Base-by-base conservation (phyloP, 2,113 vertebrate species). In the Fregata magnificens region DNA sequence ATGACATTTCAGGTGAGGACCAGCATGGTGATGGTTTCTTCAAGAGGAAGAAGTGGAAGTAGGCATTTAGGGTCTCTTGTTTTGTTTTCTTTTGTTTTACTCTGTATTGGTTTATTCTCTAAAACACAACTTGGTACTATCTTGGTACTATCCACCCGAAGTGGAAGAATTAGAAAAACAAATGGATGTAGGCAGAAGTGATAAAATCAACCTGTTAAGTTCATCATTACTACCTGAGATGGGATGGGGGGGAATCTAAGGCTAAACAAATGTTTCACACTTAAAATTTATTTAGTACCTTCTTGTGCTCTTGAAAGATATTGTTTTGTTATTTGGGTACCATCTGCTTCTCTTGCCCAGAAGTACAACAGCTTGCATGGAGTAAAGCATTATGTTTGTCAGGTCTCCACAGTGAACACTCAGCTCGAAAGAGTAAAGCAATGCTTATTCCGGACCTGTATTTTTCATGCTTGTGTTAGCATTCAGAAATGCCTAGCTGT, bases 401-500 rank as follows among this genome's bases (percentile, higher is more conserved):
- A 15, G 70, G 45, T 90, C 53, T 86, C 59, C 11, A 2, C 26
- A 59, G 9, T 62, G 56, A 92, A 55, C 56, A 26, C 42, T 59
- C 11, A 20, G 40, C 63, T 90, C 56, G 2, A 29, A 88, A 90
- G 42, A 49, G 34, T 61, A 82, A 89, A 90, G 38, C n/a, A 58
- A 5, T 45, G 22, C 13, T 42, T 55, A 71, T 50, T 81, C 82
- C 45, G 67, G 71, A 87, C 19, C 18, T 90, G 20, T 72, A 31
- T 70, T 94, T 90, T 94, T 97, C 58, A 40, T 70, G 40, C 90
- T 91, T 89, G 38, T 0, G 6, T 95, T 95, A 95, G 52, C 34
- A 25, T 74, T 97, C 91, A 93, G 81, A 94, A 97, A 55, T 77
- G 47, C 55, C 26, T 79, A 53, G 25, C 38, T 86, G 44, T 88